These are phyloP conservation scores for Homalodisca vitripennis DNA, from an alignment of 1,140 invertebrate genomes.

Conservation along the genomic window DNA sequence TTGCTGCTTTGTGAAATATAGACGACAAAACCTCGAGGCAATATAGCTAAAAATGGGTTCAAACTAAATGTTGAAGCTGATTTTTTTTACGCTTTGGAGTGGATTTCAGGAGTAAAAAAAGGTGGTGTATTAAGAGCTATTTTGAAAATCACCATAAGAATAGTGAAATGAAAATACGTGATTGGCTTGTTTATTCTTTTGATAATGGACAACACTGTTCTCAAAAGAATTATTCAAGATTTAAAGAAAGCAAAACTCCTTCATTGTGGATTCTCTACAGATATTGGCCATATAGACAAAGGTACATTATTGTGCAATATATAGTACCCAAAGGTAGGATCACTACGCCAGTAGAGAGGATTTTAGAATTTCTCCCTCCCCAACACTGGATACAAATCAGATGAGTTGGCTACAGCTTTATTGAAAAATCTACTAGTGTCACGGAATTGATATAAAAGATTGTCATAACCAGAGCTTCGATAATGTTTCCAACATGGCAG, in stretches of 20 bases:
- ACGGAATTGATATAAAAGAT: constrained; percentile 27
- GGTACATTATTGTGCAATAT: background rate
- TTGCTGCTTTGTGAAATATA: too few species aligned
- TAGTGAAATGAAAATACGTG: background rate
- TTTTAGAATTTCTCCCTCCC: background rate
- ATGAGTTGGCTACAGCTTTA: background rate
- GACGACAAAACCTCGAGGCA: too few species aligned
- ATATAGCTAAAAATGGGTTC: too few species aligned
- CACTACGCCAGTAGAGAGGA: background rate
- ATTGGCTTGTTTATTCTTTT: constrained; percentile 9
- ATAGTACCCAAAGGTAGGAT: background rate
- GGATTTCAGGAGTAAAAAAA: too few species aligned
- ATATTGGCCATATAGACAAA: background rate
- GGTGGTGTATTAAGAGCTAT: too few species aligned
- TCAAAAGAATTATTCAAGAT: background rate
- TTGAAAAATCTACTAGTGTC: background rate
- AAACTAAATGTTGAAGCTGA: too few species aligned
- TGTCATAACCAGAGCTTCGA: constrained; percentile 42
- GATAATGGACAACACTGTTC: constrained; percentile 1
- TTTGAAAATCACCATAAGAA: too few species aligned
- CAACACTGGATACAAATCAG: background rate
- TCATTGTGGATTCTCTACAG: background rate
- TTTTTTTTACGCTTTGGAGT: too few species aligned
- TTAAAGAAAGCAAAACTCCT: background rate
- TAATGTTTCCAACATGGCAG: constrained; percentile 38